Evolutionary conservation across 53 echinoderm and acorn worm species (phyloP), one percentile per base, ranked within the genome.

Genomic region (Temnopleurus reevesii): DNA sequence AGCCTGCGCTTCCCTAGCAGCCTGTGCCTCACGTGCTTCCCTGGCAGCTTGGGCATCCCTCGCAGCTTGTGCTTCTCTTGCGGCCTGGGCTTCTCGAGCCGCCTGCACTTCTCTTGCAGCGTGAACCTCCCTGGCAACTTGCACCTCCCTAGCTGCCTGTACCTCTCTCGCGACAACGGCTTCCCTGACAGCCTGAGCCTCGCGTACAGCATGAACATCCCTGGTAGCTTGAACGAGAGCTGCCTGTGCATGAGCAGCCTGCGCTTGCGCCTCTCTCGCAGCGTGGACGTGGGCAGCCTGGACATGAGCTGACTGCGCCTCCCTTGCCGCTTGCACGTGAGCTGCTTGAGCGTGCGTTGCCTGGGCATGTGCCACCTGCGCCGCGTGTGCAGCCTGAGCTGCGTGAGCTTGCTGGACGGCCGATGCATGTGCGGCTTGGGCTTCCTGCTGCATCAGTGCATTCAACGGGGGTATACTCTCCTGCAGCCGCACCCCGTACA

Each of bases 281-380:
- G 88, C 88, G 12, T 87, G 88, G 31, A 87, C 88, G 23, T 87
- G 88, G 34, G 88, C 88, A 19, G 88, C 88, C 36, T 65, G 71
- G 46, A 87, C 88, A 21, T 87, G 88, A 38, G 88, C 88, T 4
- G 88, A 66, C 88, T 87, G 88, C 19, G 88, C 88, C 46, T 87
- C 88, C 53, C 88, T 65, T 1, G 88, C 88, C 24, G 88, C 88
- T 30, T 87, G 88, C 8, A 87, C 71, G 5, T 87, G 88, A 34
- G 88, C 88, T 8, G 88, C 88, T 41, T 87, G 88, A n/a, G 71
- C 88, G 27, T 87, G 88, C 25, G 88, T 45, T 6, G 88, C 88
- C 46, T 87, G 88, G 17, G 93, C 93, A 43, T 93, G 93, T 0
- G 93, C 93, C 19, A 90, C 76, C 80, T 94, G 91, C 1, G 91